Conservation (phyloP, 2,888 invertebrate genomes). For the Sicus ferrugineus region DNA sequence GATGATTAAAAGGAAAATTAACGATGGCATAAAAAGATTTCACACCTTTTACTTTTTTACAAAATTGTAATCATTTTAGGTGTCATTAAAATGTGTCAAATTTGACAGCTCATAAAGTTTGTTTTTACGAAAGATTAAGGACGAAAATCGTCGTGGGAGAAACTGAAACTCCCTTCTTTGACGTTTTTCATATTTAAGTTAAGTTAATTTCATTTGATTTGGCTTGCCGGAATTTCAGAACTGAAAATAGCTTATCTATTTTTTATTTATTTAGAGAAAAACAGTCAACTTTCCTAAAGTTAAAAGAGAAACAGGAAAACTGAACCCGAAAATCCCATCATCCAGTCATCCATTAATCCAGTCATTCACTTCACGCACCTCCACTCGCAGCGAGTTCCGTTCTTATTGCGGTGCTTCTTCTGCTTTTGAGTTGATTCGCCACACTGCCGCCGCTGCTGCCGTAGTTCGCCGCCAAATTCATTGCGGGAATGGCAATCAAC, state of each 20-base stretch:
- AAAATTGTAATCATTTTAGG: not conserved
- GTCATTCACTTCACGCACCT: not conserved
- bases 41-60: too few species aligned
- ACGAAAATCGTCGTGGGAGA: too few species aligned
- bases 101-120: not conserved
- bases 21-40: not conserved
- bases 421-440: constrained; percentile 34
- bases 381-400: not conserved
- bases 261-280: too few species aligned
- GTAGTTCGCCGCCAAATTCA: constrained; percentile 20
- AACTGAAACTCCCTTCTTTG: too few species aligned
- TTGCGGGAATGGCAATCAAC: constrained; percentile 24
- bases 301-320: not conserved
- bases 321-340: not conserved
- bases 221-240: not conserved
- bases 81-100: not conserved
- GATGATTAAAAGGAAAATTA: not conserved
- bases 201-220: not conserved
- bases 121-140: too few species aligned
- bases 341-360: not conserved
- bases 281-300: not conserved
- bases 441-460: constrained; percentile 8
- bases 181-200: too few species aligned
- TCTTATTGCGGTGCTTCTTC: constrained; percentile 25
- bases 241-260: too few species aligned